These are phyloP conservation scores for Ctenomys sociabilis DNA, from an alignment of 2,113 vertebrate species.

Conservation along the genomic window DNA sequence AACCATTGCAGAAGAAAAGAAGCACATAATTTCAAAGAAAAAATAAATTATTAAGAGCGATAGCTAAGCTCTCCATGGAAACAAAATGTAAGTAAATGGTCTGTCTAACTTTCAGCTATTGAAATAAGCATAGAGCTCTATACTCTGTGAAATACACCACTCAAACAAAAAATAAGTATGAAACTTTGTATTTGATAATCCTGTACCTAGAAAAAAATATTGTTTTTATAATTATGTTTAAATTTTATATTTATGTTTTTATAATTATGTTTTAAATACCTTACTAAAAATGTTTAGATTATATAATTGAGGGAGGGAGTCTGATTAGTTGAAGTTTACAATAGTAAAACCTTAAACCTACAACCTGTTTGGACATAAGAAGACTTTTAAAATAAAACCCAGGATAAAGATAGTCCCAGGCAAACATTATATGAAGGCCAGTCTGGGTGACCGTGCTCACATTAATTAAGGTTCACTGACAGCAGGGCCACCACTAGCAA, in stretches of 20 bases:
- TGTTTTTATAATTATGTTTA: conserved; percentile 31
- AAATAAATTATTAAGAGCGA: neutral
- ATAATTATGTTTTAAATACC: neutral
- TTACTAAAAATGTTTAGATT: neutral
- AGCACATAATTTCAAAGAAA: neutral
- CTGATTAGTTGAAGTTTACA: neutral
- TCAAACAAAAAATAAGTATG: neutral
- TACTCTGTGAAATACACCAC: neutral
- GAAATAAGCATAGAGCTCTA: neutral
- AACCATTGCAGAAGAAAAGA: neutral
- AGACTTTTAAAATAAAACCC: neutral
- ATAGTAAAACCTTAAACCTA: neutral
- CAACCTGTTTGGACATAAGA: neutral
- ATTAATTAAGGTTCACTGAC: neutral
- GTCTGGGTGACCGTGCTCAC: neutral
- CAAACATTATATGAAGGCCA: neutral
- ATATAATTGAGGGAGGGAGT: neutral
- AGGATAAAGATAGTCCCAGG: neutral
- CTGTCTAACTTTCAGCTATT: neutral
- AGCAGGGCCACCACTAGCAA: neutral
- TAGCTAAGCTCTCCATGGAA: neutral
- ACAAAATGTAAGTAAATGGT: neutral
- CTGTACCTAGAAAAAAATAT: neutral
- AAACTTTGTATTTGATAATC: neutral
- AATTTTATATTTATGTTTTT: conserved; percentile 34